Conservation (phyloP, 2,113 vertebrate species). For the Pygoscelis adeliae region DNA sequence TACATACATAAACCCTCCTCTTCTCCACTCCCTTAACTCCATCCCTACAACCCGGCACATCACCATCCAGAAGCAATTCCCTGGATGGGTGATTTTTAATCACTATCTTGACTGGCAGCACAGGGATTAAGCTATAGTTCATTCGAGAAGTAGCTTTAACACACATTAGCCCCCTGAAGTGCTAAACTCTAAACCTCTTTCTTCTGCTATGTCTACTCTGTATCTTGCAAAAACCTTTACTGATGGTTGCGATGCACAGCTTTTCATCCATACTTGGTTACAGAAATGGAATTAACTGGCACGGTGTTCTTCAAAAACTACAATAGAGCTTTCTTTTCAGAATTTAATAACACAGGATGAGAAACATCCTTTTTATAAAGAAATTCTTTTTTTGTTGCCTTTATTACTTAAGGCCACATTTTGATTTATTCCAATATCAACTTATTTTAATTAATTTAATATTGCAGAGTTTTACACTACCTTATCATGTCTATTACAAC, state of each 20-base stretch:
- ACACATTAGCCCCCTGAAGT: constrained; percentile 45
- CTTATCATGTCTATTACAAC: background rate
- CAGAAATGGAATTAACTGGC: constrained; percentile 45
- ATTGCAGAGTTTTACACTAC: background rate
- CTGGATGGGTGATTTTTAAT: constrained; percentile 67
- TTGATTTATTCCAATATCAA: background rate
- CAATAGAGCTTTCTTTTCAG: background rate
- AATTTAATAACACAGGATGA: background rate
- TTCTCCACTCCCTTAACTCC: background rate
- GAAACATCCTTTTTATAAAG: background rate
- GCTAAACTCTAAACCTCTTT: constrained; percentile 37
- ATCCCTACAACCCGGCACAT: background rate
- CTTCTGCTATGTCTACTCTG: background rate
- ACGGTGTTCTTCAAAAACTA: background rate
- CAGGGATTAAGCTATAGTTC: constrained; percentile 50
- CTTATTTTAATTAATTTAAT: background rate
- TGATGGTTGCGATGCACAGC: background rate
- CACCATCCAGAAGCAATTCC: constrained; percentile 52
- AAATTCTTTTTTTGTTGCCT: background rate
- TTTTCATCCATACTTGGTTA: constrained; percentile 27
- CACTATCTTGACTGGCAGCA: constrained; percentile 54
- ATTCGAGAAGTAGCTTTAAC: constrained; percentile 38
- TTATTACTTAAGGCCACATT: background rate
- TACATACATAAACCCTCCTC: background rate
- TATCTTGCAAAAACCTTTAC: constrained; percentile 27